A percentile compares a stretch with the other conserved stretches of the same genome.
Conservation (phyloP, 2,113 vertebrate genomes). For the Strix aluco region DNA sequence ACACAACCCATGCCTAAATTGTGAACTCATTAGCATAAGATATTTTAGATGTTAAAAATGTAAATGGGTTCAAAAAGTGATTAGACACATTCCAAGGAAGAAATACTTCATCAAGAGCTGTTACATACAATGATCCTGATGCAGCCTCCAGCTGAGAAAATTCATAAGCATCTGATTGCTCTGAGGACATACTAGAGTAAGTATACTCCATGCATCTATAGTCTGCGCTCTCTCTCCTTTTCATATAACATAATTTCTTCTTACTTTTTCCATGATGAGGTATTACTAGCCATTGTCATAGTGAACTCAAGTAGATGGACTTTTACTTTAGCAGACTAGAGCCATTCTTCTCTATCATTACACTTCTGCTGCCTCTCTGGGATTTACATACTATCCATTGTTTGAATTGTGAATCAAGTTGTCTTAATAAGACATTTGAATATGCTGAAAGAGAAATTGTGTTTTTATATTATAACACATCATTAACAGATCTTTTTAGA, state of each 20-base stretch:
- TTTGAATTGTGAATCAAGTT: not conserved
- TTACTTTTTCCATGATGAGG: not conserved
- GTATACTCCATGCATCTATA: not conserved
- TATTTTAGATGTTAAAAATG: conserved; percentile 58
- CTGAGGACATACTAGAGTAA: not conserved
- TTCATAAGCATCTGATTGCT: conserved; percentile 56
- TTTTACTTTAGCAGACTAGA: not conserved
- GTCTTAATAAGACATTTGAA: not conserved
- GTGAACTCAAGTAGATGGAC: not conserved
- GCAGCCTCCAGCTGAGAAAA: conserved; percentile 57
- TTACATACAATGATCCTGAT: conserved; percentile 42
- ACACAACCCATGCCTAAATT: not conserved
- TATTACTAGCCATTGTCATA: not conserved
- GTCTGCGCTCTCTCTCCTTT: not conserved
- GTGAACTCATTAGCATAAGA: conserved; percentile 36
- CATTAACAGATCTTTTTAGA: not conserved
- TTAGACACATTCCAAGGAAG: conserved; percentile 42
- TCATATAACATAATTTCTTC: not conserved
- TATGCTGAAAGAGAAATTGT: not conserved
- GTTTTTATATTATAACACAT: not conserved
- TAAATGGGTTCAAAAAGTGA: conserved; percentile 63
- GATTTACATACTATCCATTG: not conserved
- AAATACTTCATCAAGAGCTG: conserved; percentile 58
- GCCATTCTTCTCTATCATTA: not conserved
- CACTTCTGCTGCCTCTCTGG: not conserved